phyloP scores from a whole-genome alignment of 2,113 vertebrate species.

The Danio rerio region DNA sequence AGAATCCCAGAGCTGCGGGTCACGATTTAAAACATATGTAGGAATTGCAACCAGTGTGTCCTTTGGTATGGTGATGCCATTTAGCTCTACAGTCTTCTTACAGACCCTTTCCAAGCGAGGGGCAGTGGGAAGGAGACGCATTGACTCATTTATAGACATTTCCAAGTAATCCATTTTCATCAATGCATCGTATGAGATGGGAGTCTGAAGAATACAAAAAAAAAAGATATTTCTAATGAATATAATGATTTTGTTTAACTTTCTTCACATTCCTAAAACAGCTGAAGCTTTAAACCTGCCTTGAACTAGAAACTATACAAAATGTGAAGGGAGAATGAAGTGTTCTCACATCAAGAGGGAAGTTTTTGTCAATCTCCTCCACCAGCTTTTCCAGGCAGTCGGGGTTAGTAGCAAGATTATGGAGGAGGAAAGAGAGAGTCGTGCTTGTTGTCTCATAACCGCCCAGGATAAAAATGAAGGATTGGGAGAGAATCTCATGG shows the following conservation, averaged over 20 bases:
- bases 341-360: constrained; percentile 78
- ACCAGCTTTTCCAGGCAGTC: constrained; percentile 76
- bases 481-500: constrained; percentile 82
- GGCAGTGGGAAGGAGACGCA: constrained; percentile 74
- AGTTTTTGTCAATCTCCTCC: constrained; percentile 76
- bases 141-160: constrained; percentile 80
- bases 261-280: no score
- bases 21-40: constrained; percentile 65
- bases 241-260: not conserved
- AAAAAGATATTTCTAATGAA: not conserved
- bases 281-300: no score
- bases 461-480: constrained; percentile 80
- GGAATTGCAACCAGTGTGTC: constrained; percentile 72
- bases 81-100: constrained; percentile 81
- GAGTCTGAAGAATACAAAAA: constrained; percentile 53
- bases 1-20: constrained; percentile 71
- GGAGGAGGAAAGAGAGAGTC: constrained; percentile 75
- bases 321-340: not conserved
- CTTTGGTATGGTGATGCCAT: constrained; percentile 78
- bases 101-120: constrained; percentile 78
- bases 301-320: no score
- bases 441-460: constrained; percentile 84
- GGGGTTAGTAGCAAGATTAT: constrained; percentile 79
- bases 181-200: constrained; percentile 71
- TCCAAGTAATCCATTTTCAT: constrained; percentile 86